phyloP scores from a whole-genome alignment of 2,113 vertebrate genomes.

The Chlorodrepanis virens region DNA sequence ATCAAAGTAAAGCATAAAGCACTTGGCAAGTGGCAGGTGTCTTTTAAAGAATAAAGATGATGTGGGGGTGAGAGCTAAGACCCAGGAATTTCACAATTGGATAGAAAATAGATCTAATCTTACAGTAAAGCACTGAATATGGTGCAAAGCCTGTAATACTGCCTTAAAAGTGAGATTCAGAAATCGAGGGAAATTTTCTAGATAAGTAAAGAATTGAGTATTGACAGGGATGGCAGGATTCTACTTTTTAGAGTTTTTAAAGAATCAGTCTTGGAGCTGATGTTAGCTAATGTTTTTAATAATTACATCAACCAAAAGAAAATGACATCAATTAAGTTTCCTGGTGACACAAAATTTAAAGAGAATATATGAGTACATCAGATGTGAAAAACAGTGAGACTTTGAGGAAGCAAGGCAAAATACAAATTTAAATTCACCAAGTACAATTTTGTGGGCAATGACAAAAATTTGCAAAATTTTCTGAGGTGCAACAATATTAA shows the following conservation, averaged over 20 bases:
- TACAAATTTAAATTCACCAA: neutral
- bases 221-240: neutral
- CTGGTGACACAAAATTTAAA: neutral
- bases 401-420: neutral
- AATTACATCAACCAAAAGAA: neutral
- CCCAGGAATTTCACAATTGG: neutral
- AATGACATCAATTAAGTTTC: neutral
- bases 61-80: neutral
- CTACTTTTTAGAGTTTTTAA: neutral
- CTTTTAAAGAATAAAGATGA: neutral
- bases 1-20: neutral
- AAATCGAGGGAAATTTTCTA: neutral
- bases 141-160: neutral
- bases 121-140: neutral
- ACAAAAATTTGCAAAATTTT: neutral
- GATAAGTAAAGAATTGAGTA: neutral
- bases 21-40: neutral
- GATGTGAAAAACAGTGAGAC: neutral
- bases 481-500: neutral
- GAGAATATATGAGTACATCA: neutral
- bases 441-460: neutral
- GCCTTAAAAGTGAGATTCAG: neutral
- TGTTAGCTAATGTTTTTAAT: neutral
- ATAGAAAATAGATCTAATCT: neutral
- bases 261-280: neutral